Conservation (phyloP, 2,797 vertebrate species). For the Cyclura pinguis region DNA sequence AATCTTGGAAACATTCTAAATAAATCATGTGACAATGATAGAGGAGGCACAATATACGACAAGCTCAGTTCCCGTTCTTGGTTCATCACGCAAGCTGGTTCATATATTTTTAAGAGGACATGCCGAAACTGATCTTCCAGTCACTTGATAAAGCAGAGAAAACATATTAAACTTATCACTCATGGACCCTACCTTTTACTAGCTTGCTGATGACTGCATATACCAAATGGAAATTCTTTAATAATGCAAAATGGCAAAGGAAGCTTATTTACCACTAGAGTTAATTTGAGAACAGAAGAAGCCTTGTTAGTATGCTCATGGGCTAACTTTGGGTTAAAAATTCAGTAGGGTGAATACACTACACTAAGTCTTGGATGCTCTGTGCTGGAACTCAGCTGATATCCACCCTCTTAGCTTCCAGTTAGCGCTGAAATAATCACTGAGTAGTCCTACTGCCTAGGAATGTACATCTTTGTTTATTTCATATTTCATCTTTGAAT, state of each 20-base stretch:
- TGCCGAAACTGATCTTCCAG: constrained; percentile 49
- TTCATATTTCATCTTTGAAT: no score
- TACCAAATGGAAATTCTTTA: constrained; percentile 49
- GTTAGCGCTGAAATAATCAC: background rate
- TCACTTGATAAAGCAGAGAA: constrained; percentile 41
- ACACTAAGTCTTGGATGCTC: background rate
- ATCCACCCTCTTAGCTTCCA: background rate
- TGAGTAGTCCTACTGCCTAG: background rate
- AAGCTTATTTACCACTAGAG: constrained; percentile 22
- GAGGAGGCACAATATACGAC: background rate
- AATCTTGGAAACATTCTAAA: constrained; percentile 74
- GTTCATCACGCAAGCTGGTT: constrained; percentile 53
- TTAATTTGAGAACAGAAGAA: constrained; percentile 42
- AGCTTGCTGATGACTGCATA: constrained; percentile 28
- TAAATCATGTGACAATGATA: constrained; percentile 78
- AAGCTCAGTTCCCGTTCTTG: background rate
- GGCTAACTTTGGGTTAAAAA: background rate
- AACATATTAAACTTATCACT: accelerated
- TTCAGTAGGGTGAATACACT: background rate
- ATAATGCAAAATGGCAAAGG: constrained; percentile 43
- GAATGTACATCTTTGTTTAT: no score
- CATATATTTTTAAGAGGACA: constrained; percentile 78
- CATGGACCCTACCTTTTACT: constrained; percentile 29
- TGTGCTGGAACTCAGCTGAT: background rate
- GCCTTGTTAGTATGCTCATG: constrained; percentile 24